These are phyloP conservation scores for Bubalus kerabau DNA, from an alignment of 2,113 vertebrate genomes.

Conservation along the genomic window DNA sequence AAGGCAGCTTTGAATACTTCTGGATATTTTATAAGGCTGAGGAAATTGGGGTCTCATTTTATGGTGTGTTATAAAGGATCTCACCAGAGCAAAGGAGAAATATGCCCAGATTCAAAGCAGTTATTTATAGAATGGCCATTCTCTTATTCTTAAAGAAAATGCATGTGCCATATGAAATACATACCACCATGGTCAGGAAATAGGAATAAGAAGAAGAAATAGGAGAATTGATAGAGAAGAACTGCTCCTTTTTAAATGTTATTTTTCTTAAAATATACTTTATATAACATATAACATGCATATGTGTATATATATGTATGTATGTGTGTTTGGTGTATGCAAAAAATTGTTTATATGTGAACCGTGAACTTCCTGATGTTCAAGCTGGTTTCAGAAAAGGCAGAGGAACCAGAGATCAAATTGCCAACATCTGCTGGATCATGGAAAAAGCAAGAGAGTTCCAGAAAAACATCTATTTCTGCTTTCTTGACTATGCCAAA, in stretches of 20 bases:
- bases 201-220: not conserved
- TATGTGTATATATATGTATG: not conserved
- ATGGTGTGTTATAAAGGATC: slow-evolving; percentile 48
- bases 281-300: not conserved
- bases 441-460: too few species aligned
- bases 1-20: not conserved
- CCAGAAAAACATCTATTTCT: too few species aligned
- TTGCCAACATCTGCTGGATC: too few species aligned
- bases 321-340: fast-evolving
- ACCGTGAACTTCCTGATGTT: too few species aligned
- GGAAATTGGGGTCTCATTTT: not conserved
- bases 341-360: not conserved
- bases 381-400: too few species aligned
- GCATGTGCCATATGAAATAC: not conserved
- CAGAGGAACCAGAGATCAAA: too few species aligned
- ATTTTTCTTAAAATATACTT: not conserved
- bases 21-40: too few species aligned
- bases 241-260: not conserved
- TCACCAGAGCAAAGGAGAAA: not conserved
- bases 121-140: not conserved
- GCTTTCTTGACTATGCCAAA: too few species aligned
- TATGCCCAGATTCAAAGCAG: slow-evolving; percentile 37
- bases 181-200: not conserved
- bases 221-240: not conserved
- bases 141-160: slow-evolving; percentile 31